phyloP scores from a whole-genome alignment of 2,113 vertebrate species.

The Colaptes auratus region DNA sequence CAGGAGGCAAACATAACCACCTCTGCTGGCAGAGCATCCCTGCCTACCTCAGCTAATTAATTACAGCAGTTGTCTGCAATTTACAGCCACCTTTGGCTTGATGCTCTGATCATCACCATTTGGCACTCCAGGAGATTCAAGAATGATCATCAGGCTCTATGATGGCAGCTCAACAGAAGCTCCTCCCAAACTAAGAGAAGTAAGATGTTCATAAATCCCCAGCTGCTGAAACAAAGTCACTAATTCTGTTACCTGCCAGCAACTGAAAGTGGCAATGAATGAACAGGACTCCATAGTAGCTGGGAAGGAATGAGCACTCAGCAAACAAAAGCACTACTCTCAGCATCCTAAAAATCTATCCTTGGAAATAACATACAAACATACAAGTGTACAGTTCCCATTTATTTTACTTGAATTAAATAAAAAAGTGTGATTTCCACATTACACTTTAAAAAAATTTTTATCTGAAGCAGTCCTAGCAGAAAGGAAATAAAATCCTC shows the following conservation, averaged over 20 bases:
- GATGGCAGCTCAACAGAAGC: neutral
- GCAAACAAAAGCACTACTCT: neutral
- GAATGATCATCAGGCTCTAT: neutral
- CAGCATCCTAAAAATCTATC: neutral
- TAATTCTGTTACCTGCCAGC: slow-evolving; percentile 44
- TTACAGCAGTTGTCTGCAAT: neutral
- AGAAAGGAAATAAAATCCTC: slow-evolving; percentile 60
- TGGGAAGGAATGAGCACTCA: slow-evolving; percentile 3
- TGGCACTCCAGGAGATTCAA: neutral
- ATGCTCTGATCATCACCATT: neutral
- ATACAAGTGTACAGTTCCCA: neutral
- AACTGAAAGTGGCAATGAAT: slow-evolving; percentile 36
- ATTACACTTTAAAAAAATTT: neutral
- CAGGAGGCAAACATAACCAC: neutral
- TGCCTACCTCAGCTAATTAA: neutral
- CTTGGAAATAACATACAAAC: neutral
- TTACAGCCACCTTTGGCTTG: neutral
- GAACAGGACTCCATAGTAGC: neutral
- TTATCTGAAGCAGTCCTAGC: slow-evolving; percentile 53
- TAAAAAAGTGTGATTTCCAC: slow-evolving; percentile 59
- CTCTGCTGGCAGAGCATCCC: neutral
- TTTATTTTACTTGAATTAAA: slow-evolving; percentile 74
- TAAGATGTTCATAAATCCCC: neutral
- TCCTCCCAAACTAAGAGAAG: neutral
- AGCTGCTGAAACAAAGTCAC: neutral